phyloP scores from a whole-genome alignment of 2,888 invertebrate genomes.

The Cinara cedri region DNA sequence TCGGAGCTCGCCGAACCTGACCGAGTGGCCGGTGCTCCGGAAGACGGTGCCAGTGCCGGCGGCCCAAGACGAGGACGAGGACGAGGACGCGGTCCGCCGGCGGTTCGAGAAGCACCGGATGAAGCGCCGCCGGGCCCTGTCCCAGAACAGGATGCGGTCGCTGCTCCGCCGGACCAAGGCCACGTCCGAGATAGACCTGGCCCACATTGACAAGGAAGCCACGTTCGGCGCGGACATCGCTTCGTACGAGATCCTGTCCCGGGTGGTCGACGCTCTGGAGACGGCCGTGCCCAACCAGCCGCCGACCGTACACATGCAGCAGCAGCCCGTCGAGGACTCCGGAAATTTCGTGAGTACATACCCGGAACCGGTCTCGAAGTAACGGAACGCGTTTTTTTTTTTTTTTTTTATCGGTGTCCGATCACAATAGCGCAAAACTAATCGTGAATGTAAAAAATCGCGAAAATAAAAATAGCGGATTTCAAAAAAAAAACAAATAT shows the following conservation, averaged over 20 bases:
- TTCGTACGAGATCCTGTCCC: slow-evolving; percentile 76
- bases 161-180: slow-evolving; percentile 61
- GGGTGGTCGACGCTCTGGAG: slow-evolving; percentile 79
- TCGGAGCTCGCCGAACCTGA: slow-evolving; percentile 76
- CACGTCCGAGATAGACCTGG: slow-evolving; percentile 77
- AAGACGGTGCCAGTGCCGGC: slow-evolving; percentile 59
- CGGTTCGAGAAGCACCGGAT: slow-evolving; percentile 58
- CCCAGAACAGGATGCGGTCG: slow-evolving; percentile 59
- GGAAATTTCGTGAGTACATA: slow-evolving; percentile 21
- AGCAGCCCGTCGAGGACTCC: slow-evolving; percentile 63
- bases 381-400: no score
- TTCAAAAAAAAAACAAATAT: no score
- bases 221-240: slow-evolving; percentile 71
- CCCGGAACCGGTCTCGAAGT: no score
- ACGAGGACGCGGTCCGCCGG: slow-evolving; percentile 58
- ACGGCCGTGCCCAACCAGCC: slow-evolving; percentile 65
- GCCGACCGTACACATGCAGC: slow-evolving; percentile 77
- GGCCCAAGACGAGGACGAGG: slow-evolving; percentile 53
- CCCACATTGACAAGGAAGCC: slow-evolving; percentile 77
- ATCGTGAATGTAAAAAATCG: no score
- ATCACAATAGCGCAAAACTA: no score
- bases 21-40: slow-evolving; percentile 68
- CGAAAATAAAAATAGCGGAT: no score
- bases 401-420: no score
- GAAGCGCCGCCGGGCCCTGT: slow-evolving; percentile 62